Evolutionary conservation across 2,113 vertebrate genomes (phyloP), one percentile per base, ranked within the genome.

Genomic region (Clupea harengus): DNA sequence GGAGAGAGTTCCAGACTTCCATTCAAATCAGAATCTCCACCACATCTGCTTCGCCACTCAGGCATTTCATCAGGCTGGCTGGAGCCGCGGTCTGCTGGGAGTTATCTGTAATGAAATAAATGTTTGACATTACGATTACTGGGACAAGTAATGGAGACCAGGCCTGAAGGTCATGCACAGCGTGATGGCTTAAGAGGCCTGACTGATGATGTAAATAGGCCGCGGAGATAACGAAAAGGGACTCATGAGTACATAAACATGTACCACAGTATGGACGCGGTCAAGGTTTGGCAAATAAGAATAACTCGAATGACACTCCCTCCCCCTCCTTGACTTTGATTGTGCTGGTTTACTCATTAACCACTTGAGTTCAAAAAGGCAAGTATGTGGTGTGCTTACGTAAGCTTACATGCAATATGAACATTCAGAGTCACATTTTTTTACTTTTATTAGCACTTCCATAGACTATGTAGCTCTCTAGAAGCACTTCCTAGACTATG

Each of bases 11-110:
- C 72, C 45, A 80, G 22, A 13, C 15, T 2, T 72, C 64, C 52
- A 50, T 87, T 95, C 89, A 96, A 64, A 96, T 96, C 84, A 96
- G 94, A 86, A 96, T 95, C 89, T 96, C 95, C 32, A 96, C 91
- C 49, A 93, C 82, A 1, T 94, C 94, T 2, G 86, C 49, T 0
- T 93, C 93, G 0, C 88, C 85, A 52, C 84, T 87, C 75, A 72
- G 84, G 89, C 85, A 91, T 86, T 87, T 91, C 46, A 86, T 81
- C 25, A 86, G 85, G 85, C 87, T 89, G 80, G 87, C 84, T 0
- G 85, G 46, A n/a, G 87, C 85, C 82, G 83, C 86, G 7, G n/a
- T 85, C 81, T 91, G 90, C 85, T 92, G 90, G 0, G 75, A 64
- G 81, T 82, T 15, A 54, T 92, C 95, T 94, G 72, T 52, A 88